Evolutionary conservation across 2,113 vertebrate genomes (phyloP).

Genomic region (Polyodon spathula): DNA sequence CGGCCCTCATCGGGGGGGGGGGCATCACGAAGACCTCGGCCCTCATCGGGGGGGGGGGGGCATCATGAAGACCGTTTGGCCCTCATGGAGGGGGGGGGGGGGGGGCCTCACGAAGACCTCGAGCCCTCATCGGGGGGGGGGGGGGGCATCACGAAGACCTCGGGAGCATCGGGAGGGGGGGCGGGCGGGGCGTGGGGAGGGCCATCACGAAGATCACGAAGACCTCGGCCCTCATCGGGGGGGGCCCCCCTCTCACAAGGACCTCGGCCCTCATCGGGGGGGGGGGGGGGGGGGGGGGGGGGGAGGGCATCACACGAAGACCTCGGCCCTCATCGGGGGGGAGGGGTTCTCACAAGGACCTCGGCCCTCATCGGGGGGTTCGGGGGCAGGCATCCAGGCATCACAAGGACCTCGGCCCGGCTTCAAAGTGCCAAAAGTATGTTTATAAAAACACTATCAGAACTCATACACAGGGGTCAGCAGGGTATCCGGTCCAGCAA

Average conservation of each 20-base stretch:
- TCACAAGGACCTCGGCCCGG: background rate
- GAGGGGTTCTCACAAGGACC: fast-evolving
- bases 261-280: no score
- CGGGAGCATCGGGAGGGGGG: background rate
- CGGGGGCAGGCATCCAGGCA: background rate
- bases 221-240: no score
- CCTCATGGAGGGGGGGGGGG: background rate
- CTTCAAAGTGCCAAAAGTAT: no score
- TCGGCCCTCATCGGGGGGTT: fast-evolving
- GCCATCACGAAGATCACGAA: no score
- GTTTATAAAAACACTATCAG: no score
- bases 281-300: background rate
- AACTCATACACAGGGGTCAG: no score
- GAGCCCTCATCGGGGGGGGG: background rate
- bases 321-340: background rate
- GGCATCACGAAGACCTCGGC: fast-evolving
- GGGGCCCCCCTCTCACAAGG: no score
- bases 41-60: background rate
- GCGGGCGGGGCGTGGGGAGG: background rate
- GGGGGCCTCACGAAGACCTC: background rate
- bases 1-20: fast-evolving
- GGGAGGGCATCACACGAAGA: background rate
- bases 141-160: background rate
- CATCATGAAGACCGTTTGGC: background rate
- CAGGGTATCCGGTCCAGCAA: no score